Evolutionary conservation across 2,113 vertebrate genomes (phyloP).

Genomic region (Pardalotus punctatus): DNA sequence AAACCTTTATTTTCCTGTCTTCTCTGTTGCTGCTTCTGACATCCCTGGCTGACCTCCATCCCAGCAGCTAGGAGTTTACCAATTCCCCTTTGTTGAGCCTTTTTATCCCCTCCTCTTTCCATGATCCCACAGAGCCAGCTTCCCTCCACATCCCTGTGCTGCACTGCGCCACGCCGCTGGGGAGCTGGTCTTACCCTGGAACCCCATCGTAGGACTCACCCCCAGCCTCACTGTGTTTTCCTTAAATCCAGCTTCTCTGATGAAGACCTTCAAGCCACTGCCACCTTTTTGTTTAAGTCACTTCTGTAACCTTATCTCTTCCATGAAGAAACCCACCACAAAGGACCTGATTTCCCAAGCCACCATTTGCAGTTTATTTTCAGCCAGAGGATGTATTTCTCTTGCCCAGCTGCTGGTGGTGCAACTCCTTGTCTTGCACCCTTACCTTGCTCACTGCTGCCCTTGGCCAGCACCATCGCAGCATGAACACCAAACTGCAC

Average conservation of each 20-base stretch:
- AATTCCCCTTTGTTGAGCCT: not conserved
- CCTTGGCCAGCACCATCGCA: accelerated
- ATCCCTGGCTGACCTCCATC: not conserved
- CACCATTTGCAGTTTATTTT: not conserved
- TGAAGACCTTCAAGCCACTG: not conserved
- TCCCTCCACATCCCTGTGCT: not conserved
- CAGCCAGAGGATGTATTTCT: not conserved
- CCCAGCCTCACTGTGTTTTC: not conserved
- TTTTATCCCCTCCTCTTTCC: not conserved
- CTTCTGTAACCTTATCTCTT: not conserved
- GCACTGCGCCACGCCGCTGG: accelerated
- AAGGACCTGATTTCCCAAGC: not conserved
- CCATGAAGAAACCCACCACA: not conserved
- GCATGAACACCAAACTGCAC: not conserved
- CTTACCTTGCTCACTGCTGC: not conserved
- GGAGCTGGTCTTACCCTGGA: not conserved
- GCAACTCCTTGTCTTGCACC: not conserved
- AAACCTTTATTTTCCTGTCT: not conserved
- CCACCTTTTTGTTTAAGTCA: not conserved
- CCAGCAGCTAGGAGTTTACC: not conserved
- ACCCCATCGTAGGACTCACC: not conserved
- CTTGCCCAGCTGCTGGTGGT: not conserved
- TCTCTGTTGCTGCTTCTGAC: not conserved
- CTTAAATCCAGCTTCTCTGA: not conserved
- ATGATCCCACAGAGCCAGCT: not conserved